Evolutionary conservation across 92 coral and sea anemone species (phyloP), one percentile per base, ranked within the genome.

Genomic region (Zoanthus sociatus): DNA sequence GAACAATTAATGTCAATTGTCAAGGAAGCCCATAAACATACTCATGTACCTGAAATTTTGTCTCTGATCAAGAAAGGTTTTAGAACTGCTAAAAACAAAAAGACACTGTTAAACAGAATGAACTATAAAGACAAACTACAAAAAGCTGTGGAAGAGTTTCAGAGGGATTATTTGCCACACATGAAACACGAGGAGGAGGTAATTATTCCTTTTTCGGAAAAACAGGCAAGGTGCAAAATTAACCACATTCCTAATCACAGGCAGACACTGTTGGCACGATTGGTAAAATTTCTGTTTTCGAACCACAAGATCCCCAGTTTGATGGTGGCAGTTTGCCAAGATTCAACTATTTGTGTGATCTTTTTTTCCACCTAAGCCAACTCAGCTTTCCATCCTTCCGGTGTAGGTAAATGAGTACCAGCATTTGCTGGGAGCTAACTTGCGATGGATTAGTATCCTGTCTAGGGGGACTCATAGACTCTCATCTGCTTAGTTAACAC

Each of bases 161-260:
- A 93, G 81, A 94, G 88, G 72, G 99, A 96, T 84, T 94, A 95
- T 51, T 82, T 96, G 31, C 99, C 99, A 18, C 99, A 96, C 87
- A 96, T 96, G 99, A 92, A 90, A 70, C 98, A 96, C 54, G 99
- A 96, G 64, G 99, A 96, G 78, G 98, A 95, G 95, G 99, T 96
- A 45, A 75, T 17, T 37, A 16, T 63, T 56, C 33, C 0, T 50
- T 50, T 7, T 30, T 30, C 31, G 32, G 37, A 20, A 20, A 18
- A 58, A 15, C 54, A 50, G 64, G 64, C 1, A 5, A n/a, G 64
- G 64, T 1, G 13, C n/a, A 1, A n/a, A 56, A 12, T 9, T 14
- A 53, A 53, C 60, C 3, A 33, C 3, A 33, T 33, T 3, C 42
- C 3, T 33, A 33, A 3, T 33, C 3, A 33, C 42, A 33, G 3